A percentile compares a stretch with the other conserved stretches of the same genome.
Evolutionary conservation across 2,888 invertebrate genomes (phyloP).

Genomic region (Mamestra brassicae): DNA sequence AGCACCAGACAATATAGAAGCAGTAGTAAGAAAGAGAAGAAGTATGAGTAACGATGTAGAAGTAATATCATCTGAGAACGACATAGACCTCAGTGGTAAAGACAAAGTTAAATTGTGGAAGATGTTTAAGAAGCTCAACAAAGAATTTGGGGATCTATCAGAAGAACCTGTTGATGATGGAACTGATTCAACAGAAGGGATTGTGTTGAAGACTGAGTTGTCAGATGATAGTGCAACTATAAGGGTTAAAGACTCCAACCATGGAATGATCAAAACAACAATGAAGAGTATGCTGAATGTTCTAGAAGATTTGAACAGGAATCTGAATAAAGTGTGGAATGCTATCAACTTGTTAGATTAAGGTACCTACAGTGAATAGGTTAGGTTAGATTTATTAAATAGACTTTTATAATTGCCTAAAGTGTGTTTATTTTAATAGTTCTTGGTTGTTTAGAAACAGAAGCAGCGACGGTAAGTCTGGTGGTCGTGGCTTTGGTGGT

Average conservation of each 20-base stretch:
- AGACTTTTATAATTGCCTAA: constrained; percentile 9
- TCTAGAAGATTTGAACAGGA: constrained; percentile 81
- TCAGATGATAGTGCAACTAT: constrained; percentile 74
- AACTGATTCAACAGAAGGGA: constrained; percentile 58
- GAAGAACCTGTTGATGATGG: constrained; percentile 65
- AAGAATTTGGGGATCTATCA: constrained; percentile 74
- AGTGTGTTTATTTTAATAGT: background rate
- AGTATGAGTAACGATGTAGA: constrained; percentile 57
- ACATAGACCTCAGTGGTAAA: constrained; percentile 71
- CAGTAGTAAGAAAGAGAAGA: constrained; percentile 52
- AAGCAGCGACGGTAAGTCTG: too few relatives aligned
- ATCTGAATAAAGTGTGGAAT: constrained; percentile 82
- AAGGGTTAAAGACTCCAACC: constrained; percentile 72
- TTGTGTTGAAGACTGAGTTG: constrained; percentile 74
- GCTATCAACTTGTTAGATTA: constrained; percentile 81
- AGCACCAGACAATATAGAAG: constrained; percentile 8
- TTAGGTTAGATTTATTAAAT: constrained; percentile 47
- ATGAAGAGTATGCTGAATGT: constrained; percentile 77
- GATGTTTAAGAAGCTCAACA: constrained; percentile 76
- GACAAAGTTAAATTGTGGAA: constrained; percentile 74
- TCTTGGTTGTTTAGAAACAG: background rate
- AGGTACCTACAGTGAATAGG: constrained; percentile 70
- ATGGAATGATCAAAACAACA: constrained; percentile 78
- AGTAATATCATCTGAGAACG: constrained; percentile 73
- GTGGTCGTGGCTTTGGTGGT: too few relatives aligned